These are phyloP conservation scores for Pogonus chalceus DNA, from an alignment of 1,140 invertebrate species.

Conservation along the genomic window DNA sequence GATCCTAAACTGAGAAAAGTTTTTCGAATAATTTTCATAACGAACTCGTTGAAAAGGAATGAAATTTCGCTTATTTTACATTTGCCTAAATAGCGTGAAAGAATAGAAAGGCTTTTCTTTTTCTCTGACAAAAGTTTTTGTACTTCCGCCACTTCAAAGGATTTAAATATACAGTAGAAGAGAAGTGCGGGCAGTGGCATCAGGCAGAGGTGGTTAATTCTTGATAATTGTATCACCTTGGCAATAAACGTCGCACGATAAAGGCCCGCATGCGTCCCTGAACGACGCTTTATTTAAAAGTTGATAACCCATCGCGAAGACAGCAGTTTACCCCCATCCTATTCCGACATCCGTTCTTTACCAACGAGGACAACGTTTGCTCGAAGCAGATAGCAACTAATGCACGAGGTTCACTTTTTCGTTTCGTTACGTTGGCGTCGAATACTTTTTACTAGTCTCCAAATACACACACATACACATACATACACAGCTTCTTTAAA, in stretches of 20 bases:
- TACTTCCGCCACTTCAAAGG: not conserved
- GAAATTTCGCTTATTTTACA: not conserved
- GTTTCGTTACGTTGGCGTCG: not conserved
- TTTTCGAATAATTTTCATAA: constrained; percentile 3
- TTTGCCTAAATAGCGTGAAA: constrained; percentile 5
- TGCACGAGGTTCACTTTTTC: not conserved
- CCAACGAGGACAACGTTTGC: too few relatives aligned
- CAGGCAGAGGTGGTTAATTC: not conserved
- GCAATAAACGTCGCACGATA: not conserved
- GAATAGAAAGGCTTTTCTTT: not conserved
- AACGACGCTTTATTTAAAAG: constrained; percentile 6
- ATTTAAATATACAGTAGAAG: not conserved
- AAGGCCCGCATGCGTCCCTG: not conserved
- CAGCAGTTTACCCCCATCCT: not conserved
- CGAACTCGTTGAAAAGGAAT: not conserved
- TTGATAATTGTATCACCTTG: constrained; percentile 6
- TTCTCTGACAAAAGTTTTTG: not conserved
- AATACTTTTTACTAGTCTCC: not conserved
- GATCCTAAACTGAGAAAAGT: not conserved
- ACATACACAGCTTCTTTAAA: too few relatives aligned
- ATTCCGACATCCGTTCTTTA: too few relatives aligned
- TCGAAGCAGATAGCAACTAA: not conserved
- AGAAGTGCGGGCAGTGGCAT: not conserved
- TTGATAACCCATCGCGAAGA: constrained; percentile 3
- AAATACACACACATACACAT: not conserved